Evolutionary conservation across 35 echinoderm and acorn worm genomes (phyloP).

Genomic region (Apostichopus parvimensis): DNA sequence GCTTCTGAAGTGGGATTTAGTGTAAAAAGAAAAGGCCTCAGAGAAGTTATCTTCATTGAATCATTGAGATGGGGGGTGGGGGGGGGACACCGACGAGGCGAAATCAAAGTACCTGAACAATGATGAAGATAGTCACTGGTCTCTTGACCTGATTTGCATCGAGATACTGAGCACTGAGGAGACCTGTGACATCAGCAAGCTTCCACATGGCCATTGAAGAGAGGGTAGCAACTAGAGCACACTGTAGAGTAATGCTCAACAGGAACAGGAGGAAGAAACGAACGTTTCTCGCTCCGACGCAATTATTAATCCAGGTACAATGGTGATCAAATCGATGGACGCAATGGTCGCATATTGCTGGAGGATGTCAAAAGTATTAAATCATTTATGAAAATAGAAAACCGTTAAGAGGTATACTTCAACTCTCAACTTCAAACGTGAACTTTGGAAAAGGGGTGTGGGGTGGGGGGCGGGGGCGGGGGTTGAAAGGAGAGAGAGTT

Average conservation of each 20-base stretch:
- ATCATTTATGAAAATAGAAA: neutral
- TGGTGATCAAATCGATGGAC: constrained; percentile 93
- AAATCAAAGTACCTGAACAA: constrained; percentile 18
- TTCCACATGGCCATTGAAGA: constrained; percentile 16
- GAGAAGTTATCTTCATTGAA: too few species aligned
- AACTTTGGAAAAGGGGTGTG: too few species aligned
- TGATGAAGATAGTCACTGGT: constrained; percentile 35
- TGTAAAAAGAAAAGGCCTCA: too few species aligned
- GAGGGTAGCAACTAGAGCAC: constrained; percentile 9
- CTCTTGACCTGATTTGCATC: constrained; percentile 28
- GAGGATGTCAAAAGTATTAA: constrained; percentile 24
- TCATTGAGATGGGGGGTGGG: too few species aligned
- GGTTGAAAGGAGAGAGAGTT: too few species aligned
- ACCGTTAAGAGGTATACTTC: neutral
- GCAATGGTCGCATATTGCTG: constrained; percentile 87
- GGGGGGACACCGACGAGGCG: too few species aligned
- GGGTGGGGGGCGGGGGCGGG: too few species aligned
- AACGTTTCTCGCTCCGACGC: constrained; percentile 79
- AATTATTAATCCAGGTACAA: constrained; percentile 93
- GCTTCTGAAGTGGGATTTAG: too few species aligned
- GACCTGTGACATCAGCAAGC: neutral
- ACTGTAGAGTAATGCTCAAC: constrained; percentile 55
- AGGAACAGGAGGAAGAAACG: constrained; percentile 71
- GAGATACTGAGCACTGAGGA: neutral
- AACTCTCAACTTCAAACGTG: too few species aligned